These are phyloP conservation scores for Euleptes europaea DNA, from an alignment of 2,113 vertebrate genomes.

Conservation along the genomic window DNA sequence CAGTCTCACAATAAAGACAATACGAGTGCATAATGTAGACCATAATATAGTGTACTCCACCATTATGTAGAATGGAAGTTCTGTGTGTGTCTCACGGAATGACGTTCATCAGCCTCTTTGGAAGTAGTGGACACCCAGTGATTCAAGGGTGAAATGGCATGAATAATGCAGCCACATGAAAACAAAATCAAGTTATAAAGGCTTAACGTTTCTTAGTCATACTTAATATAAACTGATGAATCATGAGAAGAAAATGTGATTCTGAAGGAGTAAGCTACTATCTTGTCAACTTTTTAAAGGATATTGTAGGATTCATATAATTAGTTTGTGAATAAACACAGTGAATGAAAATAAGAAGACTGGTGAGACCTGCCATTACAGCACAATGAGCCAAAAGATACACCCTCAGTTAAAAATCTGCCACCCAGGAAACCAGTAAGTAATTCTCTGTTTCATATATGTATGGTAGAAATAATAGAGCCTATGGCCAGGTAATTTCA, in stretches of 20 bases:
- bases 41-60: background rate
- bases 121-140: background rate
- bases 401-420: conserved; percentile 42
- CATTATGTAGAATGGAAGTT: background rate
- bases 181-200: conserved; percentile 33
- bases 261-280: conserved; percentile 26
- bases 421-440: conserved; percentile 31
- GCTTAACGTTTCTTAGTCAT: conserved; percentile 17
- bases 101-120: background rate
- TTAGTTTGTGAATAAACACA: background rate
- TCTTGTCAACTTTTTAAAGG: conserved; percentile 42
- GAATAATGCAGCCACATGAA: conserved; percentile 31
- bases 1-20: too few species aligned
- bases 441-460: background rate
- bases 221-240: conserved; percentile 27
- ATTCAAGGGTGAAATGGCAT: conserved; percentile 36
- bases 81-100: background rate
- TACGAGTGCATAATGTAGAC: background rate
- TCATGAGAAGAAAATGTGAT: conserved; percentile 6
- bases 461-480: background rate
- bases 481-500: background rate
- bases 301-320: conserved; percentile 16
- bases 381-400: conserved; percentile 5
- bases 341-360: conserved; percentile 48
- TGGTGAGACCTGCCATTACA: conserved; percentile 36